A percentile compares a stretch with the other conserved stretches of the same genome.
phyloP scores from a whole-genome alignment of 2,113 vertebrate species.

The Nothocercus julius region DNA sequence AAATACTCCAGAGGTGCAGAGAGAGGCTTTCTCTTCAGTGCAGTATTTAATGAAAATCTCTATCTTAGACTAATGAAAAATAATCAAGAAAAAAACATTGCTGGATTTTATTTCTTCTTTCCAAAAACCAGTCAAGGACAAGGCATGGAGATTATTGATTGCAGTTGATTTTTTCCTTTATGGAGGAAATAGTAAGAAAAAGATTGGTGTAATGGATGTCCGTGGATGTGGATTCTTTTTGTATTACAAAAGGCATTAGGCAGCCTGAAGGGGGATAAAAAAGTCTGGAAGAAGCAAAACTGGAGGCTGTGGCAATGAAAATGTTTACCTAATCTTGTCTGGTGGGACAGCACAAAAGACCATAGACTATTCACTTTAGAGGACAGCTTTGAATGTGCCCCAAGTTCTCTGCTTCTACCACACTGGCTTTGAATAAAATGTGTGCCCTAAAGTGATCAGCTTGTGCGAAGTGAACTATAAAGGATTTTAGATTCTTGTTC shows the following conservation, averaged over 20 bases:
- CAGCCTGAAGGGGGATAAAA: not conserved
- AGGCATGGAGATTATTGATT: not conserved
- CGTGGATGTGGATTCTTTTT: not conserved
- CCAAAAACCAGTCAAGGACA: not conserved
- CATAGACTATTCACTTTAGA: not conserved
- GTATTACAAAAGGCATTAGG: not conserved
- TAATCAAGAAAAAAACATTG: conserved; percentile 9
- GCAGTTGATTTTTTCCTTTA: not conserved
- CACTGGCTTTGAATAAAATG: not conserved
- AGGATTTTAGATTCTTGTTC: not conserved
- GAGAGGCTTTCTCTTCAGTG: not conserved
- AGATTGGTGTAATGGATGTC: not conserved
- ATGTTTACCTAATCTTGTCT: not conserved
- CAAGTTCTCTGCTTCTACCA: not conserved
- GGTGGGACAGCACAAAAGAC: not conserved
- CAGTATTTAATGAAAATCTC: conserved; percentile 1
- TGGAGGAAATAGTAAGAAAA: not conserved
- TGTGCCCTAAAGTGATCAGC: not conserved
- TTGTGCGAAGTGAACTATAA: not conserved
- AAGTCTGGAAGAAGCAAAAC: not conserved
- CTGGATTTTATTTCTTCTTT: not conserved
- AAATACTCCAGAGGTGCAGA: not conserved
- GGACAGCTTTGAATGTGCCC: not conserved
- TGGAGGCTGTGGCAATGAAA: not conserved
- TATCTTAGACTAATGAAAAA: not conserved